Evolutionary conservation across 2,113 vertebrate genomes (phyloP).

Genomic region (Bujurquina vittata): DNA sequence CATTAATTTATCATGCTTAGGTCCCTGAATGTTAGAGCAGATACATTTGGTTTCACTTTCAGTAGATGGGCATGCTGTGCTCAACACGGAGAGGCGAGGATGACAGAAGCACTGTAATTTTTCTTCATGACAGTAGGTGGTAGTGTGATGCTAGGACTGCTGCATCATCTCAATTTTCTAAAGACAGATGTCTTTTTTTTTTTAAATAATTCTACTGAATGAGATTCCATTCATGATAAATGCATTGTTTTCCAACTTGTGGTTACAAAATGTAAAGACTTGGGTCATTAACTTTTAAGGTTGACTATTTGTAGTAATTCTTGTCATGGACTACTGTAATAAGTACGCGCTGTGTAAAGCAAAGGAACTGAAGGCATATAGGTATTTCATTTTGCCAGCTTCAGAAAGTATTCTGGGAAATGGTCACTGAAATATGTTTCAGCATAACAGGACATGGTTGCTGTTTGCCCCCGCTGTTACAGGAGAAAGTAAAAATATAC

Average conservation of each 20-base stretch:
- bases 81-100: slow-evolving; percentile 29
- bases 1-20: slow-evolving; percentile 57
- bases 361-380: slow-evolving; percentile 72
- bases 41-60: slow-evolving; percentile 42
- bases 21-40: slow-evolving; percentile 41
- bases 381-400: slow-evolving; percentile 71
- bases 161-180: slow-evolving; percentile 70
- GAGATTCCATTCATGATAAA: slow-evolving; percentile 71
- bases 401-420: slow-evolving; percentile 71
- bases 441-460: slow-evolving; percentile 72
- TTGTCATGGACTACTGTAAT: slow-evolving; percentile 87
- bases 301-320: slow-evolving; percentile 77
- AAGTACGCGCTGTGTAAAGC: slow-evolving; percentile 80
- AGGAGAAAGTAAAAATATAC: slow-evolving; percentile 77
- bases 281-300: slow-evolving; percentile 65
- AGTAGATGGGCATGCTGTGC: slow-evolving; percentile 30
- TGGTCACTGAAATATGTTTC: slow-evolving; percentile 74
- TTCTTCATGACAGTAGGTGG: slow-evolving; percentile 74
- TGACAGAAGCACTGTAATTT: slow-evolving; percentile 77
- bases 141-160: slow-evolving; percentile 65
- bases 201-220: slow-evolving; percentile 68
- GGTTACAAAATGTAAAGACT: slow-evolving; percentile 75
- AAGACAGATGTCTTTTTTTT: slow-evolving; percentile 61
- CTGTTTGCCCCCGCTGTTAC: slow-evolving; percentile 82
- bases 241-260: slow-evolving; percentile 66